Evolutionary conservation across 2,113 vertebrate species (phyloP), one percentile per base, ranked within the genome.

Genomic region (Diadophis punctatus): DNA sequence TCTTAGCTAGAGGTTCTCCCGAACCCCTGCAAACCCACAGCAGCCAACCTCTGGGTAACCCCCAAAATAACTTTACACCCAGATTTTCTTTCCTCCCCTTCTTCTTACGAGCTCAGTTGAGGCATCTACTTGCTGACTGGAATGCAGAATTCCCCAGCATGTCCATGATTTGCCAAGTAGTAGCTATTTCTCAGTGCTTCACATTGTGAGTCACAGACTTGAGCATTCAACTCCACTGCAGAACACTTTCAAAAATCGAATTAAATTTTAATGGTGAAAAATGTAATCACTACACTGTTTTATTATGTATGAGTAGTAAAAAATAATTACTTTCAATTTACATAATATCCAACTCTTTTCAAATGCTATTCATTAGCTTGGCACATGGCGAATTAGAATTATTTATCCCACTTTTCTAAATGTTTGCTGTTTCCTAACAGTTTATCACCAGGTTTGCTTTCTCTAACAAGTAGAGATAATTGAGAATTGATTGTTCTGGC

Each of bases 241-340:
- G 80, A 95, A 95, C 53, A 92, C 93, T 96, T 94, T 95, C 94
- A 58, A 39, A 85, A 85, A 11, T 84, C n/a, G 11, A 96, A 95
- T 95, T 96, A 96, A 96, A 97, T 94, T 96, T 91, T 91, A 88
- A 95, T 90, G 92, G 93, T 95, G 90, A 95, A 95, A 97, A 96
- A 97, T 95, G 43, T 94, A 95, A 96, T 93, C 93, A 95, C 9
- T 1, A 1, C 90, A 30, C 88, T 96, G 90, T 58, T 95, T 96
- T 93, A 96, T 93, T 95, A 96, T 95, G 95, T 91, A 95, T 74
- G 74, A 93, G 90, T 92, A 90, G 86, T 93, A 93, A 92, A 95
- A 96, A 93, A 53, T 93, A 93, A 94, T 5, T 18, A 88, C 56
- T 94, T 91, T 12, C 88, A 93, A 96, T 96, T 95, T 96, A 95